These are phyloP conservation scores for Proteles cristata DNA, from an alignment of 2,113 vertebrate genomes.

Conservation along the genomic window DNA sequence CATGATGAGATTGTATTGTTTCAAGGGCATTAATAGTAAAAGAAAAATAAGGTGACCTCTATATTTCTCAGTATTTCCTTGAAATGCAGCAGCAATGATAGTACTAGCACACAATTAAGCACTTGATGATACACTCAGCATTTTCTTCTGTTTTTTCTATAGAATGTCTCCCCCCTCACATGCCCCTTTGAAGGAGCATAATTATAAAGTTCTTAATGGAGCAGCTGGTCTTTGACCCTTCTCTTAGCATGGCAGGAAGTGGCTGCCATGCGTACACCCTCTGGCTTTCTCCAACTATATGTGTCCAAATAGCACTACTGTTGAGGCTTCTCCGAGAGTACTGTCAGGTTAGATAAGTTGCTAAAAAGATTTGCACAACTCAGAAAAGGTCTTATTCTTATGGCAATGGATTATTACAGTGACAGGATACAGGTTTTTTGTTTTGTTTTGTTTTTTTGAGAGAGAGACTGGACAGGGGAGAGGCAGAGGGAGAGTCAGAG, in stretches of 20 bases:
- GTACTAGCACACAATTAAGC: no score
- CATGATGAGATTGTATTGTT: neutral
- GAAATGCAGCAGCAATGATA: neutral
- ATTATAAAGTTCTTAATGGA: neutral
- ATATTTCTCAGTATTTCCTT: neutral
- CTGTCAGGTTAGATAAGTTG: accelerated
- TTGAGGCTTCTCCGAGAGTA: neutral
- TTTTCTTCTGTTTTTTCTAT: neutral
- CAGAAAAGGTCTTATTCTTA: neutral
- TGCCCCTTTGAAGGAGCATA: no score
- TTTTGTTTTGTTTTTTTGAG: no score
- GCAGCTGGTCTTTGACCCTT: neutral
- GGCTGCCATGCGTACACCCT: accelerated
- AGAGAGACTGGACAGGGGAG: no score
- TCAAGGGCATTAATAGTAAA: neutral
- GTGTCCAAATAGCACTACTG: neutral
- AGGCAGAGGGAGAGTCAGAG: no score
- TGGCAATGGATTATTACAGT: neutral
- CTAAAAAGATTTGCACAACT: neutral
- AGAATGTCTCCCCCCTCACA: neutral
- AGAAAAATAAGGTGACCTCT: neutral
- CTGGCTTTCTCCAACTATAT: neutral
- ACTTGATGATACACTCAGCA: neutral
- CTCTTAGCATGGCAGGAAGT: no score
- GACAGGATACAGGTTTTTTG: neutral